Percentiles rank a stretch among this genome's conserved stretches.
These are phyloP conservation scores for Dromococcyx pavoninus DNA, from an alignment of 2,797 vertebrate genomes.

Conservation along the genomic window DNA sequence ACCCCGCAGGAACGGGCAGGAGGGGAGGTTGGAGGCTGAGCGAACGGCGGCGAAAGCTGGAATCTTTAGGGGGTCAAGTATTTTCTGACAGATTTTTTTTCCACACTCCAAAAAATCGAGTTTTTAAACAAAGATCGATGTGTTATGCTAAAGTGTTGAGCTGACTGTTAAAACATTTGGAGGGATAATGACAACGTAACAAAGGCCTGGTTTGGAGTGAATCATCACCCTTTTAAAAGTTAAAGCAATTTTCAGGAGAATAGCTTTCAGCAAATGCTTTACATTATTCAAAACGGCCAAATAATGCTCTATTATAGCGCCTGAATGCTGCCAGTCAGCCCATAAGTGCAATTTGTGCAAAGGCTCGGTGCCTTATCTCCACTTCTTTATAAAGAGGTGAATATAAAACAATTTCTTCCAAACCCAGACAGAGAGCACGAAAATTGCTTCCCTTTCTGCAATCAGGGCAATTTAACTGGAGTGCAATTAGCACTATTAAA, in stretches of 20 bases:
- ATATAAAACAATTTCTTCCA: slow-evolving; percentile 98
- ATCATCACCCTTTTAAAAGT: slow-evolving; percentile 97
- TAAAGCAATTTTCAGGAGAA: slow-evolving; percentile 99
- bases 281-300: slow-evolving; percentile 98
- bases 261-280: slow-evolving; percentile 90
- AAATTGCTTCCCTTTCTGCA: slow-evolving; percentile 97
- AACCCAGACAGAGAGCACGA: slow-evolving; percentile 89
- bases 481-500: slow-evolving; percentile 97
- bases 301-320: slow-evolving; percentile 98
- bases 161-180: slow-evolving; percentile 93
- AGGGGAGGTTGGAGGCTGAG: not conserved
- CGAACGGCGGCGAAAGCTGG: not conserved
- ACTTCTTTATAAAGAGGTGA: slow-evolving; percentile 93
- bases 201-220: slow-evolving; percentile 91
- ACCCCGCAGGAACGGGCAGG: slow-evolving; percentile 13
- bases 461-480: slow-evolving; percentile 97
- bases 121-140: slow-evolving; percentile 85
- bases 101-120: slow-evolving; percentile 68
- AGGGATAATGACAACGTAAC: slow-evolving; percentile 92
- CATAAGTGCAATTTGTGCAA: slow-evolving; percentile 95
- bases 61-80: slow-evolving; percentile 70
- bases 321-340: slow-evolving; percentile 98
- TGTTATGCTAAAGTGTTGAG: slow-evolving; percentile 86
- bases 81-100: slow-evolving; percentile 72
- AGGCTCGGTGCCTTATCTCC: slow-evolving; percentile 90